Evolutionary conservation across 2,113 vertebrate genomes (phyloP).

Genomic region (Cyanoliseus patagonus): DNA sequence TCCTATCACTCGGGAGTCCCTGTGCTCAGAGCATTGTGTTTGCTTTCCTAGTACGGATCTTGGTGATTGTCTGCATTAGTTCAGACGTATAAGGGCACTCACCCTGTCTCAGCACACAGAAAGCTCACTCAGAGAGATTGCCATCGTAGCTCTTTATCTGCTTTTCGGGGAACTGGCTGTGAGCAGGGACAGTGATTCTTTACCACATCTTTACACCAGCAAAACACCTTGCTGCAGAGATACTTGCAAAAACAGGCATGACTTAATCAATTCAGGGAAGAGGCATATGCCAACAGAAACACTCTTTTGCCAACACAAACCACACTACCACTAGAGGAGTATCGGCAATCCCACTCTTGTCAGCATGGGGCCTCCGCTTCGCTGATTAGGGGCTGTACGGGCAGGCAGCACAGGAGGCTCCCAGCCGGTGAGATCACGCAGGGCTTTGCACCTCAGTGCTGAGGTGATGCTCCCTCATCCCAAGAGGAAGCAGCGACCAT

Average conservation of each 20-base stretch:
- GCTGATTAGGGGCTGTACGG: background rate
- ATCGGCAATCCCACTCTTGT: background rate
- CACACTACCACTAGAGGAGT: background rate
- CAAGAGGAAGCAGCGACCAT: background rate
- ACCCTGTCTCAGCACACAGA: background rate
- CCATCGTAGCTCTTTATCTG: background rate
- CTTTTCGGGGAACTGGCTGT: background rate
- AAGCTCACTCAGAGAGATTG: background rate
- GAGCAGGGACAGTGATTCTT: background rate
- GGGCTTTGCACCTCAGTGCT: background rate
- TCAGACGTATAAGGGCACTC: background rate
- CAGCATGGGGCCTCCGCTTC: background rate
- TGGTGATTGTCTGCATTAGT: background rate
- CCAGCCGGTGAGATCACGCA: background rate
- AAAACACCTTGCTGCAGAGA: slow-evolving; percentile 26
- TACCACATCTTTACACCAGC: background rate
- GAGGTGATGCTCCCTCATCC: background rate
- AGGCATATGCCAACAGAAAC: slow-evolving; percentile 47
- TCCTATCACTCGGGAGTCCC: slow-evolving; percentile 45
- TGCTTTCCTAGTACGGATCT: background rate
- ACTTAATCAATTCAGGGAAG: slow-evolving; percentile 19
- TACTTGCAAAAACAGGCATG: background rate
- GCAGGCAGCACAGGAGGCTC: background rate
- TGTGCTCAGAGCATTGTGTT: slow-evolving; percentile 25
- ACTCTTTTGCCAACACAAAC: slow-evolving; percentile 35